These are phyloP conservation scores for Hormaphis cornu DNA, from an alignment of 1,140 invertebrate species.

Conservation along the genomic window DNA sequence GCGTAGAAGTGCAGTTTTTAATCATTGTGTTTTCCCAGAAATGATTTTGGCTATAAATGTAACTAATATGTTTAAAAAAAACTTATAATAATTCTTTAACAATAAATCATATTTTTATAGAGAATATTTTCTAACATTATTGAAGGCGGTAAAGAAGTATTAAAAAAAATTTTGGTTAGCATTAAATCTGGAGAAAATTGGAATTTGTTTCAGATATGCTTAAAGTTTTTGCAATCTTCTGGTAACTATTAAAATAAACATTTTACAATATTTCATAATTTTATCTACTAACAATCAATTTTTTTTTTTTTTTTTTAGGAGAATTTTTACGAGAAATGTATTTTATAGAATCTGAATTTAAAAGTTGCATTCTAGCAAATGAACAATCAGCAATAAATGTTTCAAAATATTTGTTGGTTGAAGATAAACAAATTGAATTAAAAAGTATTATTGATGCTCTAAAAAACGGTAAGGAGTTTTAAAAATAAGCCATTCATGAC, in stretches of 20 bases:
- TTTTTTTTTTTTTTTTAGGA: constrained; percentile 41
- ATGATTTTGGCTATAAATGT: constrained; percentile 14
- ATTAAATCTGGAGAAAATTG: constrained; percentile 53
- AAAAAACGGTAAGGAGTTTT: constrained; percentile 43
- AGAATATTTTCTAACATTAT: constrained; percentile 4
- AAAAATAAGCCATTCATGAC: too few species aligned
- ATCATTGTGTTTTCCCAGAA: constrained; percentile 11
- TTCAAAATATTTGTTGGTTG: constrained; percentile 40
- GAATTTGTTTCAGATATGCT: constrained; percentile 58
- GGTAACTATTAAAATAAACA: constrained; percentile 43
- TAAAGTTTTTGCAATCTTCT: constrained; percentile 58
- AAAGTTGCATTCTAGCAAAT: constrained; percentile 29
- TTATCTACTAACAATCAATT: neutral
- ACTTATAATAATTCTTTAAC: neutral
- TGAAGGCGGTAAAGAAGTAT: constrained; percentile 21
- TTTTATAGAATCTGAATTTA: constrained; percentile 51
- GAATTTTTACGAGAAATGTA: constrained; percentile 52
- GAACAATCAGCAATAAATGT: constrained; percentile 29
- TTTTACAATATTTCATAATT: neutral
- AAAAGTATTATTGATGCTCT: constrained; percentile 47
- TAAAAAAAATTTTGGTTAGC: constrained; percentile 30
- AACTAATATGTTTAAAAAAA: neutral
- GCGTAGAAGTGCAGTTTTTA: constrained; percentile 18
- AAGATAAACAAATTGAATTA: constrained; percentile 44
- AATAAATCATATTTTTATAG: neutral